Base-by-base conservation (phyloP, 2,797 vertebrate species). In the Tamandua tetradactyla region DNA sequence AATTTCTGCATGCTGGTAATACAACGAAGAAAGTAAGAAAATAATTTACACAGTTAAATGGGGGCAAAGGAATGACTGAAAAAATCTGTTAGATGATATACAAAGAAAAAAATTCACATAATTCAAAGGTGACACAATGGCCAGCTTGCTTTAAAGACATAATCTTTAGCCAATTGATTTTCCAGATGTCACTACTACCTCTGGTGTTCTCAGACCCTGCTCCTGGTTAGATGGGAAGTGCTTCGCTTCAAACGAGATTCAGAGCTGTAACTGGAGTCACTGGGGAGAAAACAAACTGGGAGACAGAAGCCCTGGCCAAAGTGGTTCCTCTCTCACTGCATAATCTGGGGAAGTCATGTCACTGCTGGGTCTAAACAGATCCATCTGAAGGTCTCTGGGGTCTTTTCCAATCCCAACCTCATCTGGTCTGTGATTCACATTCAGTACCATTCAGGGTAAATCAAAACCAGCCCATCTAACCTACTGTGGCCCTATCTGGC, bases 101-200 rank as follows among this genome's bases (percentile, higher is more conserved):
- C 22, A 76, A 52, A 89, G 40, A 75, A 69, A 72, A 84, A 78
- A 62, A 30, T 2, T 7, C 9, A 89, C 35, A 44, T 59, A 79
- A 86, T 80, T 47, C 35, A 75, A 93, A 81, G 76, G 47, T 23
- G 7, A 74, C 61, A 69, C 30, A 30, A 86, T 62, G 27, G 12
- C n/a, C 61, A 55, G 61, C 52, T 35, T 94, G 69, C 82, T 83
- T 35, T 61, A 62, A 90, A 87, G 69, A 91, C 27, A 80, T 23
- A 49, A 25, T 47, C 44, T 87, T 94, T 44, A 23, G 44, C 78
- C 68, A n/a, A 17, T 4, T 47, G 32, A 79, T 78, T 78, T 76
- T 82, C 82, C 64, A n/a, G 37, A 44, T 47, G 52, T 69, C 52
- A 74, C 12, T 6, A 7, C 6, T 62, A 69, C 2, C 85, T 68